These are phyloP conservation scores for Podocnemis expansa DNA, from an alignment of 2,113 vertebrate genomes.

Conservation along the genomic window DNA sequence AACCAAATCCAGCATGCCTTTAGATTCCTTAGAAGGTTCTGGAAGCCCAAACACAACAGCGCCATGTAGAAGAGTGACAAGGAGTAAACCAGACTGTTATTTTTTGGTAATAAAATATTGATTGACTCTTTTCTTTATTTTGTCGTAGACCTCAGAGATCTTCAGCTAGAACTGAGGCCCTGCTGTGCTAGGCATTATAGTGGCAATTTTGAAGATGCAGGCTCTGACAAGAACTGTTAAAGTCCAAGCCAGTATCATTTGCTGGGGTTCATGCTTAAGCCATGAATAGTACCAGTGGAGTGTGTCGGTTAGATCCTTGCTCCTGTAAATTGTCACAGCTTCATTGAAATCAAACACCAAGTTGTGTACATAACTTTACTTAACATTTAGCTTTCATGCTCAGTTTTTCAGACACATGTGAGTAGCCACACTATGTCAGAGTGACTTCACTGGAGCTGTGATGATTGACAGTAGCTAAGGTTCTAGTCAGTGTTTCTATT, in stretches of 20 bases:
- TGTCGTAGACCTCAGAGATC: neutral
- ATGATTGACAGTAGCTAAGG: neutral
- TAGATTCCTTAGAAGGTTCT: neutral
- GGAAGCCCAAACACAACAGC: neutral
- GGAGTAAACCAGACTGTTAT: neutral
- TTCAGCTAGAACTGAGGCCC: neutral
- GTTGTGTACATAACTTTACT: neutral
- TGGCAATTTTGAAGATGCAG: neutral
- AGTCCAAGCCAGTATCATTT: neutral
- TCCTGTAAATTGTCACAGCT: neutral
- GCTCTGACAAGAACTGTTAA: neutral
- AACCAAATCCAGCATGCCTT: neutral
- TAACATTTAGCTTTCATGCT: neutral
- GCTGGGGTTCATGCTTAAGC: neutral
- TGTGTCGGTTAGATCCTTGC: neutral
- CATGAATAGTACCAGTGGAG: rapidly evolving
- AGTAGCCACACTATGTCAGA: neutral
- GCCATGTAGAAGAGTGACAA: neutral
- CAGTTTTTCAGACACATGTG: neutral
- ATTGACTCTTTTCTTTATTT: neutral
- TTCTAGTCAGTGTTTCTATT: rapidly evolving
- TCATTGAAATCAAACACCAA: neutral
- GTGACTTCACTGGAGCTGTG: neutral
- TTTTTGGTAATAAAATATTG: neutral
- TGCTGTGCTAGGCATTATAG: neutral